phyloP scores from a whole-genome alignment of 2,888 invertebrate genomes.

The Poecilus cupreus region DNA sequence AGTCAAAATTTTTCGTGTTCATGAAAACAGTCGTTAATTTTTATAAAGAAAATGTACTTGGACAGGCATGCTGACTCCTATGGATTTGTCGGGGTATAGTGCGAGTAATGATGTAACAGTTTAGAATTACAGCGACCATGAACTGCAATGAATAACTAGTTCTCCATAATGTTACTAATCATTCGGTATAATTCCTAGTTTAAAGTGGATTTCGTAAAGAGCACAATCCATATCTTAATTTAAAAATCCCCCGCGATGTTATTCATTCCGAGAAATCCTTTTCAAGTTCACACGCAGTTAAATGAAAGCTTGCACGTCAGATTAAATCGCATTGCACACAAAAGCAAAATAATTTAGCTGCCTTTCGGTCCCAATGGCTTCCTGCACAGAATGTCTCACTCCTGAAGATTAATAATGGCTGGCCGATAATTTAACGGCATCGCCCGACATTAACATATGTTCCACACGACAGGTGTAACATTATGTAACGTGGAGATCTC shows the following conservation, averaged over 20 bases:
- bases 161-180: neutral
- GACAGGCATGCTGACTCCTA: no score
- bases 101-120: no score
- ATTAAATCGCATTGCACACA: conserved; percentile 23
- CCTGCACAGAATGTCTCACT: conserved; percentile 44
- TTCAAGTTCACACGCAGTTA: neutral
- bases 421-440: conserved; percentile 52
- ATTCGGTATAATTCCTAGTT: neutral
- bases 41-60: no score
- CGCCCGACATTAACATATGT: conserved; percentile 46
- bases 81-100: no score
- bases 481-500: conserved; percentile 30
- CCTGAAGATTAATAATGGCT: conserved; percentile 43
- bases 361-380: neutral
- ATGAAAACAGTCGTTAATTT: no score
- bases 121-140: neutral
- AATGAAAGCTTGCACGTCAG: neutral
- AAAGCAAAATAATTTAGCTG: conserved; percentile 51
- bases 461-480: conserved; percentile 46
- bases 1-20: no score
- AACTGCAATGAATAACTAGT: neutral
- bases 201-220: neutral
- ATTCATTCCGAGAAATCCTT: neutral
- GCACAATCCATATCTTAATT: neutral
- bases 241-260: neutral